phyloP scores from a whole-genome alignment of 2,888 invertebrate genomes.

The Adelphocoris suturalis region DNA sequence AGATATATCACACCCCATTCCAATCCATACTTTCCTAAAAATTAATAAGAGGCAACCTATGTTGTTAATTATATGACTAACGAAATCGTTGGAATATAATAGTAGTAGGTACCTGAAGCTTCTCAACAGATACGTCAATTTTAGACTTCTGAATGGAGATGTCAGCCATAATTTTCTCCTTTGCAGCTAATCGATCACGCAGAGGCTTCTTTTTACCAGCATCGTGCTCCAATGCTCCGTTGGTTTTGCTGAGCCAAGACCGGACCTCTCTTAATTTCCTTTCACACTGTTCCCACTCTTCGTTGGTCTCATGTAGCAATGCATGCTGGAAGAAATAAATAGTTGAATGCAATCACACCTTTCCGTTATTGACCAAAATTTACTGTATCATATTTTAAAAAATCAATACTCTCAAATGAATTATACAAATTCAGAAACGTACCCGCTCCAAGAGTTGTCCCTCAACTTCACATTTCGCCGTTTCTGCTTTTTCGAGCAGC shows the following conservation, averaged over 20 bases:
- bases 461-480: constrained; percentile 91
- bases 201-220: constrained; percentile 92
- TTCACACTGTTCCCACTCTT: constrained; percentile 98
- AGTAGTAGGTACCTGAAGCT: constrained; percentile 86
- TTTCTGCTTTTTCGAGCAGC: constrained; percentile 91
- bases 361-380: too few species aligned
- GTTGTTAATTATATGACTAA: too few species aligned
- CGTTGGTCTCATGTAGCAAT: constrained; percentile 92
- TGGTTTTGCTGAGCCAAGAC: constrained; percentile 92
- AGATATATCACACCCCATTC: too few species aligned
- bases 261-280: constrained; percentile 94
- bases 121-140: constrained; percentile 92
- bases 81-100: too few species aligned
- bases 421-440: constrained; percentile 77
- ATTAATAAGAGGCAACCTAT: too few species aligned
- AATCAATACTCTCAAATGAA: too few species aligned
- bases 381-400: too few species aligned
- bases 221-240: constrained; percentile 79
- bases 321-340: constrained; percentile 83
- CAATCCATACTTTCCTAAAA: too few species aligned
- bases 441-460: constrained; percentile 92
- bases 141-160: constrained; percentile 94
- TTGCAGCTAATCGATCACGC: constrained; percentile 90
- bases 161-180: constrained; percentile 93
- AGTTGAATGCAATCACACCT: neutral